A percentile compares a stretch with the other conserved stretches of the same genome.
phyloP scores from a whole-genome alignment of 2,888 invertebrate species.

The Encarsia formosa region DNA sequence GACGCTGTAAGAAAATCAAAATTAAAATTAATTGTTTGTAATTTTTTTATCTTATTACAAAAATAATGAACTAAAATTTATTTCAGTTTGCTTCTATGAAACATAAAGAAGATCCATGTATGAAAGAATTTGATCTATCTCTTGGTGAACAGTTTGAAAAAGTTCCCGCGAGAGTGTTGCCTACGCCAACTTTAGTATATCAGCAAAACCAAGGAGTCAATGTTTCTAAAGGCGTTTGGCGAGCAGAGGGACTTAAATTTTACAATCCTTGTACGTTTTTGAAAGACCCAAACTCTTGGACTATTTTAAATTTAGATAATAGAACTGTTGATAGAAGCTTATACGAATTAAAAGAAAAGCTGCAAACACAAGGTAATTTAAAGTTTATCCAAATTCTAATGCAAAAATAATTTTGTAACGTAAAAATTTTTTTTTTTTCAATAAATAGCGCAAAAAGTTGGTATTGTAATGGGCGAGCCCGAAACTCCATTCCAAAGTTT shows the following conservation, averaged over 20 bases:
- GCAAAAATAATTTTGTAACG: too few species aligned
- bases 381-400: too few species aligned
- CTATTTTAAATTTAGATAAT: slow-evolving; percentile 49
- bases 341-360: slow-evolving; percentile 31
- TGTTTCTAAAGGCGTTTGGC: slow-evolving; percentile 53
- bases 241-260: slow-evolving; percentile 29
- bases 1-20: slow-evolving; percentile 60
- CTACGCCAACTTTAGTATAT: slow-evolving; percentile 72
- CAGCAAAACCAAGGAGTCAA: slow-evolving; percentile 41
- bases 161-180: slow-evolving; percentile 73
- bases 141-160: slow-evolving; percentile 71
- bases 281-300: slow-evolving; percentile 48
- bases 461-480: slow-evolving; percentile 2
- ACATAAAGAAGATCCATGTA: slow-evolving; percentile 54
- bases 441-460: slow-evolving; percentile 27
- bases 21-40: too few species aligned
- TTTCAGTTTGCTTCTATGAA: slow-evolving; percentile 39
- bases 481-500: neutral
- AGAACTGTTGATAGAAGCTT: slow-evolving; percentile 31
- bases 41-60: neutral
- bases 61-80: neutral
- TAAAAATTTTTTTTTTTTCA: neutral
- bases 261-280: neutral
- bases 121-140: slow-evolving; percentile 77
- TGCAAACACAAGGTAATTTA: slow-evolving; percentile 36